These are phyloP conservation scores for Drosophila longiperda DNA, from an alignment of 2,888 invertebrate genomes.

Conservation along the genomic window DNA sequence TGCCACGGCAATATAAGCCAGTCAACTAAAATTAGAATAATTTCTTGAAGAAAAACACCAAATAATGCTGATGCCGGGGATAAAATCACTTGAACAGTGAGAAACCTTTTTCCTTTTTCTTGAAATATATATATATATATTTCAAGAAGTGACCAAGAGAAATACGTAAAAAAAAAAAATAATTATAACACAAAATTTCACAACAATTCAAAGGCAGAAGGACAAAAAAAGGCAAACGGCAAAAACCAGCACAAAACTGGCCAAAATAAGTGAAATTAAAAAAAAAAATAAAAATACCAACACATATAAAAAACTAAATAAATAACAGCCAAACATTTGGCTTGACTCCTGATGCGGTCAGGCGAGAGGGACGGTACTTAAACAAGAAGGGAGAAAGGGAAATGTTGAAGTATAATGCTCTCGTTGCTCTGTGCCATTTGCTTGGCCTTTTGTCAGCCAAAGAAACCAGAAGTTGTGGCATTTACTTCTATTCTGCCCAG, in stretches of 20 bases:
- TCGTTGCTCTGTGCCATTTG: conserved; percentile 45
- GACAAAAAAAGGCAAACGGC: conserved; percentile 68
- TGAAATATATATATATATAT: neutral
- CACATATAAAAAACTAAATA: conserved; percentile 38
- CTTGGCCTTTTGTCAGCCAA: conserved; percentile 72
- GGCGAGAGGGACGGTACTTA: conserved; percentile 30
- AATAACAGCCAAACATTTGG: conserved; percentile 55
- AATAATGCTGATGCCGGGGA: conserved; percentile 37
- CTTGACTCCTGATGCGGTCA: conserved; percentile 75
- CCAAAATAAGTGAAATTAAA: conserved; percentile 53
- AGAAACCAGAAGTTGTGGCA: conserved; percentile 44
- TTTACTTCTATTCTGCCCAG: conserved; percentile 23
- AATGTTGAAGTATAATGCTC: neutral
- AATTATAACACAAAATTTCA: conserved; percentile 76
- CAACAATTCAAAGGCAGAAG: conserved; percentile 71
- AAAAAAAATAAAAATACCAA: conserved; percentile 3
- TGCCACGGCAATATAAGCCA: conserved; percentile 53
- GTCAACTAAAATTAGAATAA: conserved; percentile 72
- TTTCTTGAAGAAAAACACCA: conserved; percentile 47
- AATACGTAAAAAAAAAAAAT: conserved; percentile 58
- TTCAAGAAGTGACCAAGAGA: conserved; percentile 25
- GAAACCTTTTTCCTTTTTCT: conserved; percentile 56
- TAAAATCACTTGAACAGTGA: conserved; percentile 67
- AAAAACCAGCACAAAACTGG: conserved; percentile 43
- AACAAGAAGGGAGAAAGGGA: neutral